Evolutionary conservation across 2,797 vertebrate species (phyloP).

Genomic region (Paedocypris micromegethes): DNA sequence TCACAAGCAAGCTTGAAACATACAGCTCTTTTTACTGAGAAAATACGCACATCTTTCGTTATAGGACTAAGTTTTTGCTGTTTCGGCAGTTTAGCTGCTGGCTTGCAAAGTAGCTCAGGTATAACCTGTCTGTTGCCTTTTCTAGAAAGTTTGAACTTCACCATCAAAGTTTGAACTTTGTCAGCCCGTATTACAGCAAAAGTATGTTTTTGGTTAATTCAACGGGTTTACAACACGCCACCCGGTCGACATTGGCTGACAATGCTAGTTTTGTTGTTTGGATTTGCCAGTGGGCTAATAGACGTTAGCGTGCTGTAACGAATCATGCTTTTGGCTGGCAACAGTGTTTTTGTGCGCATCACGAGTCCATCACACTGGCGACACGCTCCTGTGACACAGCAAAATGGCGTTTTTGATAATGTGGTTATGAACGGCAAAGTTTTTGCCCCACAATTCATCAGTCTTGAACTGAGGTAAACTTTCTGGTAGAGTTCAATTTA

Average conservation of each 20-base stretch:
- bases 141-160: too few relatives aligned
- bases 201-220: too few relatives aligned
- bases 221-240: neutral
- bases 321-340: slow-evolving; percentile 25
- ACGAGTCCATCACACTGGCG: slow-evolving; percentile 31
- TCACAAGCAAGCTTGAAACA: neutral
- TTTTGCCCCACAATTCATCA: too few relatives aligned
- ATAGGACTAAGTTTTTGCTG: too few relatives aligned
- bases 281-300: slow-evolving; percentile 22
- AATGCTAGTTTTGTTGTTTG: slow-evolving; percentile 27
- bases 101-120: too few relatives aligned
- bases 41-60: neutral
- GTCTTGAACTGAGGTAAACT: too few relatives aligned
- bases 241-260: slow-evolving; percentile 26
- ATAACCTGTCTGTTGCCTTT: too few relatives aligned
- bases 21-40: neutral
- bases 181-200: too few relatives aligned
- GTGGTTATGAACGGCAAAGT: too few relatives aligned
- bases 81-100: too few relatives aligned
- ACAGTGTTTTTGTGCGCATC: slow-evolving; percentile 29
- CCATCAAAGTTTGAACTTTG: too few relatives aligned
- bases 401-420: slow-evolving; percentile 10
- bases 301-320: slow-evolving; percentile 1
- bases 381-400: slow-evolving; percentile 22
- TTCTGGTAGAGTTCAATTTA: too few relatives aligned